Percentiles rank a stretch among this genome's conserved stretches.
These are phyloP conservation scores for Hydroisotoma schaefferi DNA, from an alignment of 2,888 invertebrate genomes.

Conservation along the genomic window DNA sequence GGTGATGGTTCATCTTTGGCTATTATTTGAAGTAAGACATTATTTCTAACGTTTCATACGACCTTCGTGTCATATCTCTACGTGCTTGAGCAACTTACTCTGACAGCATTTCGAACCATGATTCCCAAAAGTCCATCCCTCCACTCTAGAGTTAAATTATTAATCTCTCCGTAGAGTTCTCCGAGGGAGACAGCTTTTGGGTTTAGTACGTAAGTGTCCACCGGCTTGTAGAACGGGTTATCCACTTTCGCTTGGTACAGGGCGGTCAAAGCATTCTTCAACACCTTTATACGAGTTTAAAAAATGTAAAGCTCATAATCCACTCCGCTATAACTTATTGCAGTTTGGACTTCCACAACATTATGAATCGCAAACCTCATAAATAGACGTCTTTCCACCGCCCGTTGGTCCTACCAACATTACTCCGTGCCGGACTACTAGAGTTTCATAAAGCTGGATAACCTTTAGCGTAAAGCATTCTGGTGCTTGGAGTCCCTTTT, in stretches of 20 bases:
- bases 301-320: not conserved
- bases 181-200: constrained; percentile 85
- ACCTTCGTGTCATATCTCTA: too few species aligned
- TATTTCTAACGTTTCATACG: not conserved
- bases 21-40: too few species aligned
- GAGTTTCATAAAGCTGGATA: constrained; percentile 83
- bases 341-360: too few species aligned
- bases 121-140: constrained; percentile 78
- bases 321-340: too few species aligned
- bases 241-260: constrained; percentile 61
- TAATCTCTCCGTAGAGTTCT: constrained; percentile 83
- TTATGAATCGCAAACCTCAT: too few species aligned
- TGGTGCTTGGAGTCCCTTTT: constrained; percentile 65
- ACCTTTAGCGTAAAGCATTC: constrained; percentile 66
- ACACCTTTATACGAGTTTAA: constrained; percentile 57
- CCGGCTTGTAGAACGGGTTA: constrained; percentile 66
- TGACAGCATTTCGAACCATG: constrained; percentile 61
- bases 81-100: too few species aligned
- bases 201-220: constrained; percentile 75
- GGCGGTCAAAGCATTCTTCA: constrained; percentile 66
- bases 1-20: constrained; percentile 62
- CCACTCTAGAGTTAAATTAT: constrained; percentile 82
- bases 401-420: constrained; percentile 90
- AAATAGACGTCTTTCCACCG: constrained; percentile 75
- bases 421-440: constrained; percentile 87